Conservation (phyloP, 1,140 invertebrate species). For the Thaumetopoea pityocampa region DNA sequence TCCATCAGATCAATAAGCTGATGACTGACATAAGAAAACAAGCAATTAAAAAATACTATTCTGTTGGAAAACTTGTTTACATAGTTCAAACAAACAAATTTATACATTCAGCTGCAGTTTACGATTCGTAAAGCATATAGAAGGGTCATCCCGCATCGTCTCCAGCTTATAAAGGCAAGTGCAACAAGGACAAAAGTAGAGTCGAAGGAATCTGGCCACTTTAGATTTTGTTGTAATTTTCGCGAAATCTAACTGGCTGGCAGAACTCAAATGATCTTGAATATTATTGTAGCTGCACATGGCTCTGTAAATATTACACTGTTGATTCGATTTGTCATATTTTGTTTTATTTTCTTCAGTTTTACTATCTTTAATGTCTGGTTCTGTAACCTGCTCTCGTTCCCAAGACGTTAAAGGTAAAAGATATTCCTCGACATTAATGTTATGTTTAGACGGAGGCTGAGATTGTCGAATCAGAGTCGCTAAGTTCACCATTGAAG, state of each 20-base stretch:
- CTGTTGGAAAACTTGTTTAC: background rate
- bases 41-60: too few relatives aligned
- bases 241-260: constrained; percentile 22
- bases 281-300: constrained; percentile 20
- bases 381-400: constrained; percentile 23
- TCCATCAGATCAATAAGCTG: too few relatives aligned
- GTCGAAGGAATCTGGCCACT: constrained; percentile 54
- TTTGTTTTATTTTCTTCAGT: background rate
- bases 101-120: constrained; percentile 9
- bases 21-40: too few relatives aligned
- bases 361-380: constrained; percentile 10
- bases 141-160: constrained; percentile 38
- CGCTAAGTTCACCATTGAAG: constrained; percentile 63
- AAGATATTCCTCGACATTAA: constrained; percentile 49
- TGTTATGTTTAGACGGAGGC: constrained; percentile 47
- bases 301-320: constrained; percentile 11
- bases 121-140: constrained; percentile 26
- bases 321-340: constrained; percentile 4
- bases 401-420: constrained; percentile 61
- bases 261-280: constrained; percentile 22
- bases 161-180: constrained; percentile 60
- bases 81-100: background rate
- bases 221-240: constrained; percentile 41
- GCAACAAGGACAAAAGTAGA: constrained; percentile 66
- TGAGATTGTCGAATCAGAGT: constrained; percentile 52